These are phyloP conservation scores for Ormia ochracea DNA, from an alignment of 2,888 invertebrate species.

Conservation along the genomic window DNA sequence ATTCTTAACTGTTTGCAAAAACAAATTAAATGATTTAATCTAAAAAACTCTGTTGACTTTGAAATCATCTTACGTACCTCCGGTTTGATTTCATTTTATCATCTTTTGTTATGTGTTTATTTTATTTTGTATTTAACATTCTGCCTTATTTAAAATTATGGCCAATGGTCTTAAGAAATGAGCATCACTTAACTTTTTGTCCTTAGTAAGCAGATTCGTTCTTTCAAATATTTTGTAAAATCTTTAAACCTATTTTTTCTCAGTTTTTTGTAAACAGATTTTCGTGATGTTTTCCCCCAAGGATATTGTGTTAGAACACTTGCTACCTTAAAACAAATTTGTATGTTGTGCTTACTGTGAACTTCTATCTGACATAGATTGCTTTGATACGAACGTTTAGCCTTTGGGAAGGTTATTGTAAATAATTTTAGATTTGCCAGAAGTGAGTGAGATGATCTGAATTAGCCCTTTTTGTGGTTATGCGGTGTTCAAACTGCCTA, in stretches of 20 bases:
- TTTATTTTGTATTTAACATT: slow-evolving; percentile 23
- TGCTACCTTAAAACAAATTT: slow-evolving; percentile 29
- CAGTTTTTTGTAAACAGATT: not conserved
- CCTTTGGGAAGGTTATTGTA: not conserved
- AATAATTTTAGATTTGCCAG: not conserved
- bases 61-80: not conserved
- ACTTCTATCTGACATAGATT: slow-evolving; percentile 25
- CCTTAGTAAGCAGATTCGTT: slow-evolving; percentile 33
- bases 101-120: not conserved
- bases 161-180: slow-evolving; percentile 52
- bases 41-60: not conserved
- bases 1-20: too few species aligned
- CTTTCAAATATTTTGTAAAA: slow-evolving; percentile 30
- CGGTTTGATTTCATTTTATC: not conserved
- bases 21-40: not conserved
- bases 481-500: too few species aligned
- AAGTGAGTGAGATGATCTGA: not conserved
- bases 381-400: not conserved
- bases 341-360: slow-evolving; percentile 39
- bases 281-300: not conserved
- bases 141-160: slow-evolving; percentile 51
- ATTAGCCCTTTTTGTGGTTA: not conserved
- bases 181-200: slow-evolving; percentile 54
- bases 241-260: slow-evolving; percentile 22
- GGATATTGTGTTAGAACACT: slow-evolving; percentile 48